Base-by-base conservation (phyloP, 2,888 invertebrate genomes). In the Tachystola acroxantha region DNA sequence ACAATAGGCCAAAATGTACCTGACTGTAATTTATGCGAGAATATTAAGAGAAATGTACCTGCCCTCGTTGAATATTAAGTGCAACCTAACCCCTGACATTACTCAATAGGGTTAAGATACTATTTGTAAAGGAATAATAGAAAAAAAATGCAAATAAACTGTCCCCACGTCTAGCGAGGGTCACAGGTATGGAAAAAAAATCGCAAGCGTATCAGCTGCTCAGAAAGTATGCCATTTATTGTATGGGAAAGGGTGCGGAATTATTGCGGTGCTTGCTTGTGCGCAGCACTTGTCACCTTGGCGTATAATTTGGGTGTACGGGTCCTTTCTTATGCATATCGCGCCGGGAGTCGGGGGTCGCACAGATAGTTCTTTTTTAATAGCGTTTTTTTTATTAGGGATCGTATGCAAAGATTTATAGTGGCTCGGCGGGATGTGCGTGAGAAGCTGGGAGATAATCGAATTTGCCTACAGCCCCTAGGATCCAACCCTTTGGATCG, bases 11-110 rank as follows among this genome's bases (percentile, higher is more conserved):
- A 73, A 79, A 84, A 81, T 86, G 85, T 88, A 88, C 88, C 88
- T 88, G 88, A 85, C 81, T 86, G 75, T 88, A 88, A 88, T 88
- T 88, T 88, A 88, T 88, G 85, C 88, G 81, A 84, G 79, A 86
- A 80, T 85, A 84, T 86, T 86, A 81, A 79, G 78, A 80, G 80
- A 81, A 85, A 86, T 84, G 87, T 87, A 88, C 88, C 88, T 88
- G 88, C 87, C 87, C 85, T 87, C 79, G 76, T 77, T 80, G 86
- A 86, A 87, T 88, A 85, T 86, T 87, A 86, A 88, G 85, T 87
- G 86, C 80, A 87, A 87, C 85, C 76, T 87, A 85, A 87, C 87
- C 87, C 88, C 87, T 86, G 79, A 81, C 85, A 84, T 87, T 84
- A 79, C 62, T 81, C 73, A 82, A 85, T 82, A 65, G 85, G 84